Conservation (phyloP, 64 coral and sea anemone species). For the Pocillopora damicornis region DNA sequence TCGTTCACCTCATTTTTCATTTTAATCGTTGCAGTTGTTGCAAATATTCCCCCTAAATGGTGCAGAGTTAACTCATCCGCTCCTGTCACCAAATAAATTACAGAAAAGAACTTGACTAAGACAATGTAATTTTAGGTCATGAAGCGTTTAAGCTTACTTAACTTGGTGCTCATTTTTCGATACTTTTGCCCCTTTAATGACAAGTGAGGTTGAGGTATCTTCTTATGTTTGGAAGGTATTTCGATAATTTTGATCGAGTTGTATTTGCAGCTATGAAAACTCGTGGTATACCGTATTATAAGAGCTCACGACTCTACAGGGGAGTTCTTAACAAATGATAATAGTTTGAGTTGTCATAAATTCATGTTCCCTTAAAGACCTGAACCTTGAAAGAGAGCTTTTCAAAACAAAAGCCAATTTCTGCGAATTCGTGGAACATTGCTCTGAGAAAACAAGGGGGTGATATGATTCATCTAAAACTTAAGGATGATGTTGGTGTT, state of each 20-base stretch:
- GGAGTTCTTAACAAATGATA: not conserved
- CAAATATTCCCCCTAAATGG: no score
- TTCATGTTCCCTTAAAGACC: not conserved
- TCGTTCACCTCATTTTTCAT: no score
- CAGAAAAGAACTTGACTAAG: not conserved
- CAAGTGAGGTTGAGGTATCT: not conserved
- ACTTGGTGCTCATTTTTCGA: not conserved
- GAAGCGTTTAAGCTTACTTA: not conserved
- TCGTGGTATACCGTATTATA: not conserved
- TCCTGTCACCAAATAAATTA: not conserved
- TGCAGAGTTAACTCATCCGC: not conserved
- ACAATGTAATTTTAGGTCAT: not conserved
- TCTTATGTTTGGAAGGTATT: constrained; percentile 16
- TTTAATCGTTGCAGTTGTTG: no score
- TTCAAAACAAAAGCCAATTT: no score
- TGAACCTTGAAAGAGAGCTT: no score
- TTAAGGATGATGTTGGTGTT: no score
- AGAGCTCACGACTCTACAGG: not conserved
- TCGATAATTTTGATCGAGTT: constrained; percentile 22
- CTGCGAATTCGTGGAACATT: no score
- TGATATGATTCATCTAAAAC: no score
- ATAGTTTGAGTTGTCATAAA: not conserved
- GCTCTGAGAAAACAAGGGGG: no score
- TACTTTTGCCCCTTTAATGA: not conserved
- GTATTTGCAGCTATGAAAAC: not conserved